These are phyloP conservation scores for Arenaria interpres DNA, from an alignment of 2,113 vertebrate species.

Conservation along the genomic window DNA sequence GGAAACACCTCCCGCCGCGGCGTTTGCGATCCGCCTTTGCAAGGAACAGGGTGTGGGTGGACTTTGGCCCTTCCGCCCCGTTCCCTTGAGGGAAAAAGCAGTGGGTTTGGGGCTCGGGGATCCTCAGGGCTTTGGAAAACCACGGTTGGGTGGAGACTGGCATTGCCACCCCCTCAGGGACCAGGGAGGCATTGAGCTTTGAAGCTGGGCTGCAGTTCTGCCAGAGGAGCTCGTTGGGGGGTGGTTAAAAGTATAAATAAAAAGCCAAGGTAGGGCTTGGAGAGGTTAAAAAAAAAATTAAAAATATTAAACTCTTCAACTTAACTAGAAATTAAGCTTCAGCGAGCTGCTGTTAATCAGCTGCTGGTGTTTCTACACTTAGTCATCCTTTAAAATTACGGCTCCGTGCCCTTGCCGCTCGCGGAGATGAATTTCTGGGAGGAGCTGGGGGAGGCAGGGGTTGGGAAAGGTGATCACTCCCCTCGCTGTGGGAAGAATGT, in stretches of 20 bases:
- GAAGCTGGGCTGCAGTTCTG: neutral
- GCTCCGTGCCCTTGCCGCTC: neutral
- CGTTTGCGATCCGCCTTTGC: neutral
- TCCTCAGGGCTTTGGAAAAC: neutral
- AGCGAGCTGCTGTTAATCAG: neutral
- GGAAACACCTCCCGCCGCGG: neutral
- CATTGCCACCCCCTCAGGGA: neutral
- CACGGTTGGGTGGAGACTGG: neutral
- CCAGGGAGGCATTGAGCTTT: neutral
- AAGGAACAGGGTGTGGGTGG: constrained; percentile 6
- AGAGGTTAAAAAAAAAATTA: neutral
- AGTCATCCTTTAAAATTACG: neutral
- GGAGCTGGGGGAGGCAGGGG: neutral
- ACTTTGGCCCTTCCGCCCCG: neutral
- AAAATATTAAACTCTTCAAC: neutral
- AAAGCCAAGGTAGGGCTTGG: neutral
- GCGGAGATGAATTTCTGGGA: neutral
- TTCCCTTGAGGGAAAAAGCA: neutral
- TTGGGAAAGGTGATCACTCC: neutral
- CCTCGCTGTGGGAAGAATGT: neutral
- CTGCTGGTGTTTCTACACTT: neutral
- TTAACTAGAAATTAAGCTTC: neutral
- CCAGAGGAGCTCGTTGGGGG: fast-evolving
- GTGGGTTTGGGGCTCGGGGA: neutral
- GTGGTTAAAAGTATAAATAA: neutral